Conservation (phyloP, 2,888 invertebrate genomes). For the Imbricaverruca yamaguchii region DNA sequence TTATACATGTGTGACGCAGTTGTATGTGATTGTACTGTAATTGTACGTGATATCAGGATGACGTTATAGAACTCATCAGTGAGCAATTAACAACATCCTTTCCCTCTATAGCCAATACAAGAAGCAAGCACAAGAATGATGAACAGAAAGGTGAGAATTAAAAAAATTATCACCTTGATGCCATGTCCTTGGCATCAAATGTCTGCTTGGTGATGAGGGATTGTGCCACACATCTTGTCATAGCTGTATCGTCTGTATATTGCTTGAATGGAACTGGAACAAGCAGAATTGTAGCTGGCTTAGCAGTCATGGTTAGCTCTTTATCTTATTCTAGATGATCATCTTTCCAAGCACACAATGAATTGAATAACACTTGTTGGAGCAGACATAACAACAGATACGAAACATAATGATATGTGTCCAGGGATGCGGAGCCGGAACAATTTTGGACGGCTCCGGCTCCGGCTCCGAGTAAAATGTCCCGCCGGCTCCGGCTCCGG, state of each 20-base stretch:
- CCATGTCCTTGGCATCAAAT: slow-evolving; percentile 53
- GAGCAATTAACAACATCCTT: too few species aligned
- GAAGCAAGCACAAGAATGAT: too few species aligned
- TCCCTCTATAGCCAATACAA: too few species aligned
- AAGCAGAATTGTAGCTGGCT: neutral
- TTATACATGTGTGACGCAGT: too few species aligned
- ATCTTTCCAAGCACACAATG: neutral
- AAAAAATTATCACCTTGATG: slow-evolving; percentile 44
- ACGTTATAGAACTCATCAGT: too few species aligned
- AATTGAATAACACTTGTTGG: neutral
- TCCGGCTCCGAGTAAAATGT: too few species aligned
- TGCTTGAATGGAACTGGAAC: slow-evolving; percentile 49
- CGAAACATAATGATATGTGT: neutral
- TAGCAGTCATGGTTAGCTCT: neutral
- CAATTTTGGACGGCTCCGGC: too few species aligned
- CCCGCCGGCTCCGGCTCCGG: too few species aligned
- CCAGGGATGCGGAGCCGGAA: too few species aligned
- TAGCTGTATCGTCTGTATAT: slow-evolving; percentile 64
- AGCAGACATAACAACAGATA: neutral
- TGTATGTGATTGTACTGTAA: too few species aligned
- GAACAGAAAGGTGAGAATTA: neutral
- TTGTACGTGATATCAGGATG: too few species aligned
- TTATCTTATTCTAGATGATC: neutral
- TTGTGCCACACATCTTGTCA: slow-evolving; percentile 56
- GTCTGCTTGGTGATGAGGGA: slow-evolving; percentile 51